Base-by-base conservation (phyloP, 2,797 vertebrate genomes). In the Dipus sagitta region DNA sequence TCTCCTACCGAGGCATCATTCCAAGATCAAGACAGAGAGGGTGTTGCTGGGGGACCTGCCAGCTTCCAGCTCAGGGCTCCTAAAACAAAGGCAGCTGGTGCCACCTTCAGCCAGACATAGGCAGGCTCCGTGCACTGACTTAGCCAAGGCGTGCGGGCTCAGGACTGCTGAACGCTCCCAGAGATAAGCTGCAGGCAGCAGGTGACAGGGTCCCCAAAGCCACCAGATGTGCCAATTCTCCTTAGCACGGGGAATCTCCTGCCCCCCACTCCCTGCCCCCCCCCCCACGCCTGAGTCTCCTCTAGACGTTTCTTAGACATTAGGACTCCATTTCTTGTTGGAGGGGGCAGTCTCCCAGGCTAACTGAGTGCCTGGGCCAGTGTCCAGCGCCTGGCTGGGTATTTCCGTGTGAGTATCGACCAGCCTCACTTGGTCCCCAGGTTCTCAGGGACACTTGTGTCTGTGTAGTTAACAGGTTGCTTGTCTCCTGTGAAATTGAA, bases 41-140 rank as follows among this genome's bases (percentile, higher is more conserved):
- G 8, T 54, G 21, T 47, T 52, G 20, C 20, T 67, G 38, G 42
- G 75, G 58, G 70, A 60, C 23, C 60, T 54, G 18, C 47, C 11
- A 10, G 32, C 65, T 17, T 23, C 64, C 64, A n/a, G 72, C 38
- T 47, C 30, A 0, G 1, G 20, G 58, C 28, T 81, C 70, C 81
- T 80, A 42, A 38, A 82, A 77, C 24, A 18, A 62, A 80, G 80
- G 68, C 13, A 2, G 60, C 72, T 77, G 80, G 68, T 94, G 93
- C 87, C 81, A 18, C 52, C 92, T 93, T 89, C 84, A 94, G 90
- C 87, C 67, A 86, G 80, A 86, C 20, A 6, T 71, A 42, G 72
- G 77, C 34, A 62, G 4, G 1, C 30, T 52, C 68, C 1, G 24
- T 6, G 47, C n/a, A 2, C 32, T 24, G 52, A 30, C 3, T 0